phyloP scores from a whole-genome alignment of 2,113 vertebrate species.

The Nematolebias whitei region DNA sequence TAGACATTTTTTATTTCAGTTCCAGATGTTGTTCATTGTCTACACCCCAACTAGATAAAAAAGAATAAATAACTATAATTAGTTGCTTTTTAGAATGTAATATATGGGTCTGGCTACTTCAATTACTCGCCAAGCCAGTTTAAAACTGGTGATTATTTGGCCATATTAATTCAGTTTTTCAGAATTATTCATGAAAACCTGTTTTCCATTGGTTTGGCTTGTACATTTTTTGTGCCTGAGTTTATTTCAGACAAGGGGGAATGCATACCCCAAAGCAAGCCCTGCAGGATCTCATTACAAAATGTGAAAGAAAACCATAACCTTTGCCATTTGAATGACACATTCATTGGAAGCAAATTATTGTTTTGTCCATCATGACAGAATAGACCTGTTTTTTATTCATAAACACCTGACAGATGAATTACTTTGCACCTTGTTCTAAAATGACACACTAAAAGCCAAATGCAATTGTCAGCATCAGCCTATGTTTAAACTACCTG shows the following conservation, averaged over 20 bases:
- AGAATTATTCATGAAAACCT: constrained; percentile 22
- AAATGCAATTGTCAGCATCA: constrained; percentile 26
- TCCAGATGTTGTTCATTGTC: too few species aligned
- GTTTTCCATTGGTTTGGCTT: constrained; percentile 13
- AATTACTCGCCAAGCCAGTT: neutral
- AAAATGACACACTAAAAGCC: constrained; percentile 32
- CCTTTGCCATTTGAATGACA: constrained; percentile 19
- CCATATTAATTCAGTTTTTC: constrained; percentile 16
- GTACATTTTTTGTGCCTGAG: neutral
- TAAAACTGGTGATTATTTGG: constrained; percentile 13
- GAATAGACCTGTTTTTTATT: constrained; percentile 33
- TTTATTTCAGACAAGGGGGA: neutral
- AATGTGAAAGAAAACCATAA: neutral
- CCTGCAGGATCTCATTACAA: constrained; percentile 5
- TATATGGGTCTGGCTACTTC: neutral
- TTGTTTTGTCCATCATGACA: constrained; percentile 7
- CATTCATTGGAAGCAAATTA: constrained; percentile 22
- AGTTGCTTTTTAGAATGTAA: too few species aligned
- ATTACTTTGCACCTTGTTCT: constrained; percentile 12
- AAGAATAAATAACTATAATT: too few species aligned
- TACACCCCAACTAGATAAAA: too few species aligned
- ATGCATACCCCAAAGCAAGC: constrained; percentile 23
- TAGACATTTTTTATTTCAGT: neutral
- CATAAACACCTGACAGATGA: constrained; percentile 15
- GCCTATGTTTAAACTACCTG: constrained; percentile 9